These are phyloP conservation scores for Frankliniella intonsa DNA, from an alignment of 2,888 invertebrate species.

Conservation along the genomic window DNA sequence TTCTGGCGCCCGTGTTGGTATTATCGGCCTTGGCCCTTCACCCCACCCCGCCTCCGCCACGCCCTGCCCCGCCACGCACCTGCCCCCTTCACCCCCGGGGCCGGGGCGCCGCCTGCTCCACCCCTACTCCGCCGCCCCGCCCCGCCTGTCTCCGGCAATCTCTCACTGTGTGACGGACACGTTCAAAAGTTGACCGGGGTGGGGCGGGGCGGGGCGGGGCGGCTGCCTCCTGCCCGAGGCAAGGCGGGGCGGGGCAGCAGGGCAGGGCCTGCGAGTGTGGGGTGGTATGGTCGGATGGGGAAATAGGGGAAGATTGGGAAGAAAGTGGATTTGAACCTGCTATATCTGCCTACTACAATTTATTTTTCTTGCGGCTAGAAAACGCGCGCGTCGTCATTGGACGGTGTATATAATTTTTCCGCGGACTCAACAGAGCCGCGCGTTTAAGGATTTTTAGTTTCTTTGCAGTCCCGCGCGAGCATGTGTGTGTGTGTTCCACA, in stretches of 20 bases:
- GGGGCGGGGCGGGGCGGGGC: not conserved
- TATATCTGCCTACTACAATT: no score
- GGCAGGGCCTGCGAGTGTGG: not conserved
- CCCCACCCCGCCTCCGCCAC: no score
- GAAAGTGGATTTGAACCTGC: no score
- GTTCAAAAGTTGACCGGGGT: slow-evolving; percentile 9
- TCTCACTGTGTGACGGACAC: slow-evolving; percentile 12
- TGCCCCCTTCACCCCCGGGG: not conserved
- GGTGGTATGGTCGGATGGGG: not conserved
- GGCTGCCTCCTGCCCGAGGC: not conserved
- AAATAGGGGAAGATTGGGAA: no score
- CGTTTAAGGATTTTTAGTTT: not conserved
- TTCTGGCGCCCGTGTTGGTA: no score
- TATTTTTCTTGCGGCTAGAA: no score
- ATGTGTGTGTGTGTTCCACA: not conserved
- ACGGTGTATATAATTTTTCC: no score
- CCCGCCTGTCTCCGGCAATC: slow-evolving; percentile 6
- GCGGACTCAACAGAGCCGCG: not conserved
- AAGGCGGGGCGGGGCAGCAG: not conserved
- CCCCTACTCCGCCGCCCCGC: not conserved
- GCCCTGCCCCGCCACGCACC: no score
- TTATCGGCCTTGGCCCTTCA: no score
- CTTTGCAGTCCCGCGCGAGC: not conserved
- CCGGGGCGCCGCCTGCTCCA: not conserved
- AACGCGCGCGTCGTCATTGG: no score